Percentiles rank a stretch among this genome's conserved stretches.
These are phyloP conservation scores for Danionella cerebrum DNA, from an alignment of 2,113 vertebrate genomes.

Conservation along the genomic window DNA sequence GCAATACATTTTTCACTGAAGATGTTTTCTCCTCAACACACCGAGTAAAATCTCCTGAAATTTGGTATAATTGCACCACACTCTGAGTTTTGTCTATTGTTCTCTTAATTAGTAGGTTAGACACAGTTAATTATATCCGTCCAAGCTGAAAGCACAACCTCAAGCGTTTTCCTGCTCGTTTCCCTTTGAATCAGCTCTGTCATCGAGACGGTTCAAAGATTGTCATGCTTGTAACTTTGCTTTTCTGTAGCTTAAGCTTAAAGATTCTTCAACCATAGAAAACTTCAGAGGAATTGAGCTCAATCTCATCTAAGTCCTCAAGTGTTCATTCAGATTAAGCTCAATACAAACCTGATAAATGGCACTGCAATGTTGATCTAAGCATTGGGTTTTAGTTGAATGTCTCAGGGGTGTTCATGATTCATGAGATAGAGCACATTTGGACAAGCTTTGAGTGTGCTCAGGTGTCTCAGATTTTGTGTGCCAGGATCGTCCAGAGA, in stretches of 20 bases:
- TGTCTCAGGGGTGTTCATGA: constrained; percentile 9
- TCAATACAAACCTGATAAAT: constrained; percentile 21
- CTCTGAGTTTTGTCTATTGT: constrained; percentile 31
- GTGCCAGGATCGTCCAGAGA: constrained; percentile 20
- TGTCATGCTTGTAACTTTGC: neutral
- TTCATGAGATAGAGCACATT: constrained; percentile 14
- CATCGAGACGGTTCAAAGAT: neutral
- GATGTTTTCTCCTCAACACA: constrained; percentile 35
- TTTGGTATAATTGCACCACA: constrained; percentile 25
- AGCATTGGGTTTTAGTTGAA: constrained; percentile 16
- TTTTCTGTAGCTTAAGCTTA: neutral
- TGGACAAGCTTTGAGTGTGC: constrained; percentile 9
- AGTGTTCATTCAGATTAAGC: constrained; percentile 22
- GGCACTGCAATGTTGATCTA: constrained; percentile 23
- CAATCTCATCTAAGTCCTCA: neutral
- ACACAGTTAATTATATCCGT: constrained; percentile 22
- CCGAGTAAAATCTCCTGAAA: constrained; percentile 40
- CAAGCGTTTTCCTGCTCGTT: neutral
- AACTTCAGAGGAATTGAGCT: constrained; percentile 23
- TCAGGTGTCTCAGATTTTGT: neutral
- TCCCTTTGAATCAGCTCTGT: neutral
- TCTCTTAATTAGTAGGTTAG: constrained; percentile 40
- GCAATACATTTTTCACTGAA: constrained; percentile 35
- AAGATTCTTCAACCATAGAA: neutral
- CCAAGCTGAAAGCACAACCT: constrained; percentile 17